These are phyloP conservation scores for Thereva nobilitata DNA, from an alignment of 2,888 invertebrate genomes.

Conservation along the genomic window DNA sequence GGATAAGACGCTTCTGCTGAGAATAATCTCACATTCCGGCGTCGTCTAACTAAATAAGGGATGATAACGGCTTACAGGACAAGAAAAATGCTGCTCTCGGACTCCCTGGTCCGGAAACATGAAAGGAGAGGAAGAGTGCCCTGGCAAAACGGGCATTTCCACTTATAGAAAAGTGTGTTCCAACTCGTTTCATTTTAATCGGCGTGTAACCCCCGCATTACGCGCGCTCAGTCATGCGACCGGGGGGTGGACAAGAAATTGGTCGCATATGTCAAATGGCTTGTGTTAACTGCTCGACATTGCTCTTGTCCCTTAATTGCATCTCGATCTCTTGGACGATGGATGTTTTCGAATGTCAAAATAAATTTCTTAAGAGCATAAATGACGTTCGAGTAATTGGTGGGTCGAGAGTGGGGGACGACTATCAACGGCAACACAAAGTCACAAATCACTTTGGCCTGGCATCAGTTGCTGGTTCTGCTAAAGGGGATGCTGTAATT, in stretches of 20 bases:
- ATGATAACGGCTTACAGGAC: slow-evolving; percentile 19
- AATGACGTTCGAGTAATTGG: slow-evolving; percentile 28
- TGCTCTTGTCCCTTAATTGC: slow-evolving; percentile 38
- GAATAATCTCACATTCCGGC: slow-evolving; percentile 28
- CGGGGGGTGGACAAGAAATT: slow-evolving; percentile 12
- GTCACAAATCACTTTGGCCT: no score
- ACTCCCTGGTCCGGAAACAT: slow-evolving; percentile 8
- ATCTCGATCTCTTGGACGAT: slow-evolving; percentile 3
- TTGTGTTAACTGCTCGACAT: slow-evolving; percentile 39
- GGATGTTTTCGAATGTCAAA: slow-evolving; percentile 30
- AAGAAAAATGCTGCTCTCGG: not conserved
- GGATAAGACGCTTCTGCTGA: slow-evolving; percentile 3
- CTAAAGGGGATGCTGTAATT: no score
- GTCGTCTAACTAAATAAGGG: slow-evolving; percentile 36
- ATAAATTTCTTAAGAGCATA: slow-evolving; percentile 29
- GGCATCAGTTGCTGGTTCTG: no score
- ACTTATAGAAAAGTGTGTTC: no score
- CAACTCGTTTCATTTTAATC: slow-evolving; percentile 17
- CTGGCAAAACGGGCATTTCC: not conserved
- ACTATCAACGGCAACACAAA: not conserved
- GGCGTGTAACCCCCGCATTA: not conserved
- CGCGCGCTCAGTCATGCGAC: slow-evolving; percentile 1
- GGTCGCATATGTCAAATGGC: slow-evolving; percentile 41
- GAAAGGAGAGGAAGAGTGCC: not conserved
- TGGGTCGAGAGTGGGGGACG: not conserved